These are phyloP conservation scores for Chironex yamaguchii DNA, from an alignment of 30 jellyfish, hydroid and myxozoan genomes.

Conservation along the genomic window DNA sequence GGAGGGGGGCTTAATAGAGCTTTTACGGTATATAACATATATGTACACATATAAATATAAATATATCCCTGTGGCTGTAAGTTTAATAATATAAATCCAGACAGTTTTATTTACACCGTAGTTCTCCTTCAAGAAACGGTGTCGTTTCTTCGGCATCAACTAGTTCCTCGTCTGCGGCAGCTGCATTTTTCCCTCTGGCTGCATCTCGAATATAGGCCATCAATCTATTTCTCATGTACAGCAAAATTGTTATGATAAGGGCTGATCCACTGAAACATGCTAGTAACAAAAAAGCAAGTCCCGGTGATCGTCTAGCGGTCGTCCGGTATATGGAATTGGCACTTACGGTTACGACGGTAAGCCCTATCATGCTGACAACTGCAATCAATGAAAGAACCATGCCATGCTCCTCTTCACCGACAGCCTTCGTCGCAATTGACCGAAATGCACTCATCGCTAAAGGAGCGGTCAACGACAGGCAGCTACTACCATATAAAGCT, in stretches of 20 bases:
- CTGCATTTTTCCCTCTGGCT: neutral
- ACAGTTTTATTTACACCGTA: too few relatives aligned
- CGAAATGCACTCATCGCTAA: slow-evolving; percentile 59
- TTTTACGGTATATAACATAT: too few relatives aligned
- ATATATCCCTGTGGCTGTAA: too few relatives aligned
- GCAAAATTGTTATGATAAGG: neutral
- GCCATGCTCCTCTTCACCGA: slow-evolving; percentile 42
- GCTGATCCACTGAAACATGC: neutral
- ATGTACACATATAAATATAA: too few relatives aligned
- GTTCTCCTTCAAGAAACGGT: neutral
- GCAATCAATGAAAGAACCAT: slow-evolving; percentile 61
- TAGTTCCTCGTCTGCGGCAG: too few relatives aligned
- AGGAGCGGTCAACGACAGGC: slow-evolving; percentile 54
- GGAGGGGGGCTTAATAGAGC: too few relatives aligned
- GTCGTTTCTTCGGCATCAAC: neutral
- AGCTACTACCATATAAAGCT: slow-evolving; percentile 12
- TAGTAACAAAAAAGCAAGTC: slow-evolving; percentile 51
- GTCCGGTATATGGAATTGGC: slow-evolving; percentile 39
- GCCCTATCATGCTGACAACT: slow-evolving; percentile 52
- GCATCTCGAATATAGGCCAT: neutral
- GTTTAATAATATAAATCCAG: too few relatives aligned
- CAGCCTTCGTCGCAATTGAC: slow-evolving; percentile 57
- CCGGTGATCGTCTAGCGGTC: slow-evolving; percentile 59
- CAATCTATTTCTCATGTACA: neutral
- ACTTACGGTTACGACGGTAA: slow-evolving; percentile 41